Evolutionary conservation across 2,797 vertebrate species (phyloP).

Genomic region (Philypnodon macrostomus): DNA sequence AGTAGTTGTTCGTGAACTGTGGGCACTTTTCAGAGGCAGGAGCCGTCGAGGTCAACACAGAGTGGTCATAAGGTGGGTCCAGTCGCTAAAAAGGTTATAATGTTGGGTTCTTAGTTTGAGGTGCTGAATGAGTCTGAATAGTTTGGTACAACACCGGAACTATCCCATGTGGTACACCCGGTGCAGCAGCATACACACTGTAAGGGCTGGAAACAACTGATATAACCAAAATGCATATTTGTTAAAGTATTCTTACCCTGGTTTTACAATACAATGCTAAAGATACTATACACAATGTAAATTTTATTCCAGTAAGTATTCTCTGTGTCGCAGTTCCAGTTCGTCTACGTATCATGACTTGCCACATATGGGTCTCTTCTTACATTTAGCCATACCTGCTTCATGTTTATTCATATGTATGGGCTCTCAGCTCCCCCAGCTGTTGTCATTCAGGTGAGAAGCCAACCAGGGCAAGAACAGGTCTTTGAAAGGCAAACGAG

Average conservation of each 20-base stretch:
- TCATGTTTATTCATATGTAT: background rate
- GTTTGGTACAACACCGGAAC: slow-evolving; percentile 1
- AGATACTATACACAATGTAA: too few species aligned
- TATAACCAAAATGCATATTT: too few species aligned
- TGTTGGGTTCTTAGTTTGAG: background rate
- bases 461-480: background rate
- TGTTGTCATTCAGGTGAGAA: background rate
- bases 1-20: background rate
- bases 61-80: slow-evolving; percentile 33
- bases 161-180: background rate
- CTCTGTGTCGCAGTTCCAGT: background rate
- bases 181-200: background rate
- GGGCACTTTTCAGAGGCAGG: background rate
- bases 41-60: slow-evolving; percentile 7
- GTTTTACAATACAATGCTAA: too few species aligned
- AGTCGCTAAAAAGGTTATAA: background rate
- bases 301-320: background rate
- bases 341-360: background rate
- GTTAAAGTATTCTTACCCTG: background rate
- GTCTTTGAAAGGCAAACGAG: too few species aligned
- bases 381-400: background rate
- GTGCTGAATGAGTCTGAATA: too few species aligned
- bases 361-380: background rate
- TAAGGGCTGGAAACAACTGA: too few species aligned
- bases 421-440: background rate